Conservation (phyloP, 2,888 invertebrate genomes). For the Cephus pulcher region DNA sequence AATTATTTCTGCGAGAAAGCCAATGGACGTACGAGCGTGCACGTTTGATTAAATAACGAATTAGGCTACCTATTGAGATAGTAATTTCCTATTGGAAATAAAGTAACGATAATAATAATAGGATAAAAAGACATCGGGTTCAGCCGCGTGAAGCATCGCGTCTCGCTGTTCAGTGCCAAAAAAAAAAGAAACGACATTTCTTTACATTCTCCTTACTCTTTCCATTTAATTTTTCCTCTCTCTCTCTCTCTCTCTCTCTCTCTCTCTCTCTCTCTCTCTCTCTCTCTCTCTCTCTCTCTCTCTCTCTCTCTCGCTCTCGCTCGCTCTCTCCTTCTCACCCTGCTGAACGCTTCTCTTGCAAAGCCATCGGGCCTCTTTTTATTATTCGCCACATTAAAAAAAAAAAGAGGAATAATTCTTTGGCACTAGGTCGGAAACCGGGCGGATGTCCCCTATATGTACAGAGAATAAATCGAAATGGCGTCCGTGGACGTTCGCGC, state of each 20-base stretch:
- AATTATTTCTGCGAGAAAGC: background rate
- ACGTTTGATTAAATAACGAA: constrained; percentile 43
- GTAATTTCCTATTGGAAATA: constrained; percentile 1
- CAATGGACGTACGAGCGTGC: background rate
- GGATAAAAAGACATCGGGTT: background rate
- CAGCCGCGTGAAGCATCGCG: constrained; percentile 2
- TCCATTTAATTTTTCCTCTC: background rate
- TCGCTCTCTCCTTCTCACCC: too few relatives aligned
- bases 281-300: too few relatives aligned
- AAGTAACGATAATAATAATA: constrained; percentile 1
- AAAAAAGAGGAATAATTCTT: background rate
- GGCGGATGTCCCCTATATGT: background rate
- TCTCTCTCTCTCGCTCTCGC: too few relatives aligned
- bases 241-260: too few relatives aligned
- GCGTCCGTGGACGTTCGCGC: background rate
- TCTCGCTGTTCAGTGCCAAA: constrained; percentile 5
- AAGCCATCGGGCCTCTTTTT: background rate
- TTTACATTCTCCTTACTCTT: background rate
- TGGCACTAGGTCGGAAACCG: constrained; percentile 6
- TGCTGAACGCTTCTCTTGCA: background rate
- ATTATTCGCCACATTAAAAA: background rate
- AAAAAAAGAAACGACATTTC: background rate
- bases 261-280: too few relatives aligned
- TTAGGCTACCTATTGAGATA: constrained; percentile 55
- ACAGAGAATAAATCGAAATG: background rate